Evolutionary conservation across 2,797 vertebrate species (phyloP).

Genomic region (Eulemur coronatus): DNA sequence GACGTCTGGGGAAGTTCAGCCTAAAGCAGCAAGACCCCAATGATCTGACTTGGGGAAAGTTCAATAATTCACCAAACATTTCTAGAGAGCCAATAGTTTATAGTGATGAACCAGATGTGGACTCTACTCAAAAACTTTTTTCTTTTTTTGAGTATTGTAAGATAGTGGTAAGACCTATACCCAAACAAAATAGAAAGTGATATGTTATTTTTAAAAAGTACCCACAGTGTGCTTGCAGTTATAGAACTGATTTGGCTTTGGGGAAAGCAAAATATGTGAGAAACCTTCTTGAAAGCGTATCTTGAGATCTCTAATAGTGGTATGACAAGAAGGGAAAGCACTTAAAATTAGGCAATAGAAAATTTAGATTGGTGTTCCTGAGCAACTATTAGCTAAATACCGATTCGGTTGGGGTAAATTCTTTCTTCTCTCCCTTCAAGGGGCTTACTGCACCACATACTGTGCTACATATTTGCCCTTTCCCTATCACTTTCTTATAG

Average conservation of each 20-base stretch:
- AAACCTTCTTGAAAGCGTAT: neutral
- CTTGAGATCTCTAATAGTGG: neutral
- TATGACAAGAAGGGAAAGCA: neutral
- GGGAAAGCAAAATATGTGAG: neutral
- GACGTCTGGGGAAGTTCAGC: neutral
- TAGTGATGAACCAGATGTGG: neutral
- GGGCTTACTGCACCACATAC: neutral
- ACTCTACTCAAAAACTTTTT: neutral
- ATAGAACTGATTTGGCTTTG: neutral
- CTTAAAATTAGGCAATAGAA: neutral
- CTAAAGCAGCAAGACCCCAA: neutral
- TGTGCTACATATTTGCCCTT: neutral
- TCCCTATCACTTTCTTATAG: neutral
- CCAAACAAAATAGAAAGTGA: neutral
- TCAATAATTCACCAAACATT: neutral
- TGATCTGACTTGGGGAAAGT: neutral
- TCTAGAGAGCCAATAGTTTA: neutral
- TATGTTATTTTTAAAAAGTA: neutral
- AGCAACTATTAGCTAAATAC: neutral
- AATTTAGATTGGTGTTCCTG: neutral
- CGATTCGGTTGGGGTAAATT: neutral
- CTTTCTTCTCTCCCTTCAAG: neutral
- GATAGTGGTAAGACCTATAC: neutral
- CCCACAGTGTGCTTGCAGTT: neutral
- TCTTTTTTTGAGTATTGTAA: neutral